Conservation (phyloP, 2,797 vertebrate species). For the Galaxias olidus region DNA sequence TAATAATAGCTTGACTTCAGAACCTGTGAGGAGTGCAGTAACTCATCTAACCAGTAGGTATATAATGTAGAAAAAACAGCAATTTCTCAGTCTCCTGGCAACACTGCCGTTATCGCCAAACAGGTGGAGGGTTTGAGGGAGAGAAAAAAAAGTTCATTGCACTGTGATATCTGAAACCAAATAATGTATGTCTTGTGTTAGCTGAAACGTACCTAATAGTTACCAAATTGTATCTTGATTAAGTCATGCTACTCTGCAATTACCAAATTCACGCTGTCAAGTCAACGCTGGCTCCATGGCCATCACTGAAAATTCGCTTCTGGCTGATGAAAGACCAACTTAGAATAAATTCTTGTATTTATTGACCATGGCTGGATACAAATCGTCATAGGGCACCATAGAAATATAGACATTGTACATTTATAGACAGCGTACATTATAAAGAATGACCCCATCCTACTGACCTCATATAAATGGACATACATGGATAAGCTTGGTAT, state of each 20-base stretch:
- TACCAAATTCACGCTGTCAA: background rate
- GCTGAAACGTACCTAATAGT: too few relatives aligned
- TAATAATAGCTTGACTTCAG: too few relatives aligned
- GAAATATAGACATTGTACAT: slow-evolving; percentile 82
- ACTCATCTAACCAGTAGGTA: too few relatives aligned
- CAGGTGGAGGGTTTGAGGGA: too few relatives aligned
- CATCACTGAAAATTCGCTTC: slow-evolving; percentile 1
- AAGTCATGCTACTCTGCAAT: background rate
- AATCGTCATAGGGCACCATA: slow-evolving; percentile 81
- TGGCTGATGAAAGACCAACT: slow-evolving; percentile 48
- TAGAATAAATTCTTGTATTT: slow-evolving; percentile 74
- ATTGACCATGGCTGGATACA: slow-evolving; percentile 81
- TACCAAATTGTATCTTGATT: too few relatives aligned
- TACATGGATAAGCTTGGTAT: slow-evolving; percentile 46
- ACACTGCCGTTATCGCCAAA: too few relatives aligned
- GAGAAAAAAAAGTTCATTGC: too few relatives aligned
- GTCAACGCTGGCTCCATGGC: background rate
- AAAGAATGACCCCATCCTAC: slow-evolving; percentile 78
- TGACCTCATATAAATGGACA: slow-evolving; percentile 68
- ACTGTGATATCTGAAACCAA: too few relatives aligned
- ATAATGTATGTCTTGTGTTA: too few relatives aligned
- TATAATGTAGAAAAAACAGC: too few relatives aligned
- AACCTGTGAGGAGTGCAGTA: too few relatives aligned
- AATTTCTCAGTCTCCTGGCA: too few relatives aligned
- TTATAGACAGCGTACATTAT: slow-evolving; percentile 79